phyloP scores from a whole-genome alignment of 2,113 vertebrate species.

The Brachypodius melanocephalos region DNA sequence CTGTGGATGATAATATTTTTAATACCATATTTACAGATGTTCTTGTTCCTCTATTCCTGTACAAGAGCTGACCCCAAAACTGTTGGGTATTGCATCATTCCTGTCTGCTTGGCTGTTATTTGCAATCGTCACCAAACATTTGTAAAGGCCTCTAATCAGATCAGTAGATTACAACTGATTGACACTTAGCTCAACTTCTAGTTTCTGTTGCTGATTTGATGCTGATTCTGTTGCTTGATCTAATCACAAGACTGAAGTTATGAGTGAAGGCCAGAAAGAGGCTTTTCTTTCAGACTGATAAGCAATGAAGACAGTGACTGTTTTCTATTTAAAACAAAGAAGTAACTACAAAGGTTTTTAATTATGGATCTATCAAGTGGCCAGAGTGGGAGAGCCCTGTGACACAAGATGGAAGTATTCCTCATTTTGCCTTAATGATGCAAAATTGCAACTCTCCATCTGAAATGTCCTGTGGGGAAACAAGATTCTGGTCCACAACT shows the following conservation, averaged over 20 bases:
- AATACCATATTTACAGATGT: slow-evolving; percentile 93
- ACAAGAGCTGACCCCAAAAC: slow-evolving; percentile 92
- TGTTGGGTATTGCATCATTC: slow-evolving; percentile 93
- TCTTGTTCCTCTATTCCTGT: slow-evolving; percentile 97
- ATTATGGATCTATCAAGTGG: slow-evolving; percentile 12
- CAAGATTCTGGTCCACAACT: slow-evolving; percentile 39
- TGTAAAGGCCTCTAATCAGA: slow-evolving; percentile 87
- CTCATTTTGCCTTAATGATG: slow-evolving; percentile 72
- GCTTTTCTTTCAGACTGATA: slow-evolving; percentile 58
- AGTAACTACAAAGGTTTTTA: slow-evolving; percentile 19
- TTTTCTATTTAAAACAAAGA: slow-evolving; percentile 58
- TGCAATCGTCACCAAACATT: slow-evolving; percentile 89
- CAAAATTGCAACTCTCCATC: slow-evolving; percentile 69
- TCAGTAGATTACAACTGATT: slow-evolving; percentile 86
- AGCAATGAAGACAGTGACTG: slow-evolving; percentile 52
- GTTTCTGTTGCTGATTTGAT: slow-evolving; percentile 31
- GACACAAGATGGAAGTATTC: slow-evolving; percentile 41
- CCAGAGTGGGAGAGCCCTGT: slow-evolving; percentile 39
- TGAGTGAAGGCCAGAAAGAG: slow-evolving; percentile 59
- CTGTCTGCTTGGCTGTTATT: slow-evolving; percentile 89
- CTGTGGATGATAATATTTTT: slow-evolving; percentile 89
- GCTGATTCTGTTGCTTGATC: not conserved
- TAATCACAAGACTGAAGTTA: slow-evolving; percentile 61
- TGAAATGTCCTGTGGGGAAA: slow-evolving; percentile 54
- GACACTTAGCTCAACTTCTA: slow-evolving; percentile 78